Conservation (phyloP, 2,797 vertebrate species). For the Urophycis tenuis region DNA sequence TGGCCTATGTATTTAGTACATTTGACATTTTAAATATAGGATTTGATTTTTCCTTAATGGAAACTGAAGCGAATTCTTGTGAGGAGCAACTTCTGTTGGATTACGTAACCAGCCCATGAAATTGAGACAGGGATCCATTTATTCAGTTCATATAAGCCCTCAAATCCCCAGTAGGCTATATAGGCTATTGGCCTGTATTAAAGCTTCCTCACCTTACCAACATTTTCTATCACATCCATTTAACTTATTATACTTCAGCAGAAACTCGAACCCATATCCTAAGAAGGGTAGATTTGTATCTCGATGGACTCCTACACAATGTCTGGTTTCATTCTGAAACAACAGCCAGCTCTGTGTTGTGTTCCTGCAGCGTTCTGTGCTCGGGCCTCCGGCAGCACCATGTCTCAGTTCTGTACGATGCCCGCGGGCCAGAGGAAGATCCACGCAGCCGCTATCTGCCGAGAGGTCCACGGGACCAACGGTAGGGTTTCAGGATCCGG, state of each 20-base stretch:
- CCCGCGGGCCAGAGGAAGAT: slow-evolving; percentile 80
- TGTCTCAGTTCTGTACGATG: slow-evolving; percentile 84
- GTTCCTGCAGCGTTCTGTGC: slow-evolving; percentile 55
- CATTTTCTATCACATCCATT: neutral
- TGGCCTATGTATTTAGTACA: neutral
- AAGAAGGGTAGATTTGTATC: neutral
- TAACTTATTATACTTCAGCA: neutral
- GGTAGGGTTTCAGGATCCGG: slow-evolving; percentile 63
- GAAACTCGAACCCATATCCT: neutral
- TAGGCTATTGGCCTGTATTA: neutral
- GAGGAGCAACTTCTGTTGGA: neutral
- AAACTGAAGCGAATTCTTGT: neutral
- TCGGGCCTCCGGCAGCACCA: slow-evolving; percentile 60
- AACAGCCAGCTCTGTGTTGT: slow-evolving; percentile 52
- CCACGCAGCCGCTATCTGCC: slow-evolving; percentile 83
- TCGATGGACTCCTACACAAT: neutral
- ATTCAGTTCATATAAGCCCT: neutral
- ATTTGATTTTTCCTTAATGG: neutral
- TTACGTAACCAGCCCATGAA: neutral
- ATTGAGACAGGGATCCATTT: slow-evolving; percentile 1
- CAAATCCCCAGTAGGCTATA: neutral
- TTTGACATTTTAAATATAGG: neutral
- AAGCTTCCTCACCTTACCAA: neutral
- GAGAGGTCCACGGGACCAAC: slow-evolving; percentile 81
- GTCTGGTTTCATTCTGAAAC: slow-evolving; percentile 27